phyloP scores from a whole-genome alignment of 2,113 vertebrate genomes.

The Toxotes chatareus region DNA sequence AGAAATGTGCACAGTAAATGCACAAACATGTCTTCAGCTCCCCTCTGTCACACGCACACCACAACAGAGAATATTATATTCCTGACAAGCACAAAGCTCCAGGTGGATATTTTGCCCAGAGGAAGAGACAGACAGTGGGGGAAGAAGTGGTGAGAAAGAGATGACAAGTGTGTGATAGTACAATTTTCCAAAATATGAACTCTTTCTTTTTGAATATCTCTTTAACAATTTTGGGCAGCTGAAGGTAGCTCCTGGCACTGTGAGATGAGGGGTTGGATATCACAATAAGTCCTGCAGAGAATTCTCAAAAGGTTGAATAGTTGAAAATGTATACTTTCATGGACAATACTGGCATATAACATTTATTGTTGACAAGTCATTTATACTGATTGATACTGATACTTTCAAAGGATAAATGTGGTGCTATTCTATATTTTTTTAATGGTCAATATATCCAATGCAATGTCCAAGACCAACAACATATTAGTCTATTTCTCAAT shows the following conservation, averaged over 20 bases:
- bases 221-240: neutral
- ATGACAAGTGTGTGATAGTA: constrained; percentile 18
- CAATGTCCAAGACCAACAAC: neutral
- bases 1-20: constrained; percentile 8
- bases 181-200: constrained; percentile 36
- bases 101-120: neutral
- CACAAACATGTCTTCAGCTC: constrained; percentile 10
- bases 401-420: too few species aligned
- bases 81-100: constrained; percentile 11
- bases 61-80: neutral
- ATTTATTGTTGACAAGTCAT: neutral
- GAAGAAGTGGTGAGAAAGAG: neutral
- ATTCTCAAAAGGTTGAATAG: neutral
- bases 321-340: constrained; percentile 2
- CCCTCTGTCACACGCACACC: neutral
- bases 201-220: constrained; percentile 20
- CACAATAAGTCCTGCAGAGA: neutral
- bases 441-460: neutral
- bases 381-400: too few species aligned
- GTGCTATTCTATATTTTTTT: too few species aligned
- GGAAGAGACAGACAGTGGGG: neutral
- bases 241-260: constrained; percentile 15
- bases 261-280: constrained; percentile 5
- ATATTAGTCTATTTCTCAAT: too few species aligned
- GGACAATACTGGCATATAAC: neutral